Base-by-base conservation (phyloP, 2,797 vertebrate species). In the Limosa lapponica region DNA sequence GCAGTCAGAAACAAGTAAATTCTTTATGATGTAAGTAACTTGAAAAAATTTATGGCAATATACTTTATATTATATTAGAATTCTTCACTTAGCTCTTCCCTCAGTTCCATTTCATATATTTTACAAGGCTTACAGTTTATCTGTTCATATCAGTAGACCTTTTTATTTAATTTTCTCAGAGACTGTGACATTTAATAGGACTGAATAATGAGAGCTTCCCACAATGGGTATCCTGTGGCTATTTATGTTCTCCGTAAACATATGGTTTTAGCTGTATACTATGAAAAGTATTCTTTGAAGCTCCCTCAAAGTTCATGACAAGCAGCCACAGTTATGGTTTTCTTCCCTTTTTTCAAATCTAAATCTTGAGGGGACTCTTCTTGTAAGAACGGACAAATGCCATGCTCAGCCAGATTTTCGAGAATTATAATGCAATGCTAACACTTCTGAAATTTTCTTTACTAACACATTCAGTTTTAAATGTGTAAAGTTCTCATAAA, bases 11-110 rank as follows among this genome's bases (percentile, higher is more conserved):
- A 46, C 25, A 95, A 95, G 51, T 90, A 78, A 86, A 90, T 96
- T 87, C 41, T 96, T 96, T 86, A 81, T 82, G 37, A 86, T 84
- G 57, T 64, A 92, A 90, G 49, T 88, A 89, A 95, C 43, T 77
- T 34, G 6, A 91, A n/a, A 52, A 89, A 34, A 96, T 90, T 92
- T 93, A 96, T 83, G 72, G 20, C 24, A 86, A 28, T 65, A 32
- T 77, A 24, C 7, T 96, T 87, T 94, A 48, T 66, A 80, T 90
- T 86, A 64, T 28, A 67, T 89, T 82, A 90, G 46, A 96, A 82
- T 74, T 77, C 95, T 87, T 93, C 54, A 75, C 20, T 87, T 88
- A 34, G 2, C 65, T 96, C 49, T 79, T 11, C 36, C 6, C 23
- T 37, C 41, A 85, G 39, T 94, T 92, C 22, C 61, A 61, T 93